Conservation (phyloP, 2,888 invertebrate genomes). For the Eutolmus rufibarbis region DNA sequence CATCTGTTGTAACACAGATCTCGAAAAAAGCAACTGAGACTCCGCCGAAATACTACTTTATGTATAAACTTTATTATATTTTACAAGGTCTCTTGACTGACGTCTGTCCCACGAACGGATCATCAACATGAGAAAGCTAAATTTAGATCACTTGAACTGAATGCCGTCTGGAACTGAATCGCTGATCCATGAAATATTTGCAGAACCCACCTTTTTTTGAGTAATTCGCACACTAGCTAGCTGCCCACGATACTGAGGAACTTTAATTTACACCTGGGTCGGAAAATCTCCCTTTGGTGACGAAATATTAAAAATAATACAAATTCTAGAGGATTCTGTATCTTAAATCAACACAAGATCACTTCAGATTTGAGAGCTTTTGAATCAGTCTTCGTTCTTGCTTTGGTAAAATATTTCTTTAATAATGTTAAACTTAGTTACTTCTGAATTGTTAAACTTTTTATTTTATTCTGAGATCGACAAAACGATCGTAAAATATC, state of each 20-base stretch:
- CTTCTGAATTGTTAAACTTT: too few species aligned
- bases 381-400: too few species aligned
- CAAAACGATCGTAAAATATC: too few species aligned
- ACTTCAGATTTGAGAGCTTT: not conserved
- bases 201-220: not conserved
- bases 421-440: too few species aligned
- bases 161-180: not conserved
- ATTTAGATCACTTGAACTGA: not conserved
- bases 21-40: not conserved
- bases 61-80: not conserved
- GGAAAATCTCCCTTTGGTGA: not conserved
- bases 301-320: not conserved
- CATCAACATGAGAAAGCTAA: not conserved
- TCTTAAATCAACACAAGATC: not conserved
- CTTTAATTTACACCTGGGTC: not conserved
- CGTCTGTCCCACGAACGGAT: not conserved
- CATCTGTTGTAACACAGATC: not conserved
- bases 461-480: too few species aligned
- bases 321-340: not conserved
- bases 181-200: not conserved
- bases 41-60: constrained; percentile 14
- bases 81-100: constrained; percentile 9
- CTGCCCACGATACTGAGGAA: not conserved
- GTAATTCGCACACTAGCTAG: not conserved
- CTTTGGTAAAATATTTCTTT: too few species aligned